Base-by-base conservation (phyloP, 2,888 invertebrate species). In the Hypena proboscidalis region DNA sequence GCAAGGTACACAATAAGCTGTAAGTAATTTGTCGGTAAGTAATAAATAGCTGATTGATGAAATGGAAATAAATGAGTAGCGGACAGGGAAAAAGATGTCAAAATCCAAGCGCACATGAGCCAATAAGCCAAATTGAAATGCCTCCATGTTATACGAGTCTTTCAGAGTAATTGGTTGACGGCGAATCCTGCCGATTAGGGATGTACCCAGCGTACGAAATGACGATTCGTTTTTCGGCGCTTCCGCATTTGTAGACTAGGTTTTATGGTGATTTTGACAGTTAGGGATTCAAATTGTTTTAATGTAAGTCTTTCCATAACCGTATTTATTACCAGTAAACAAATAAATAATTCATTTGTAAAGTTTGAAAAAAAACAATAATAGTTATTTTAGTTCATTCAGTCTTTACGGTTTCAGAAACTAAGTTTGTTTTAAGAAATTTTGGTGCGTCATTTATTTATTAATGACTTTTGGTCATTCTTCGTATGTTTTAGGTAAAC, bases 81-180 rank as follows among this genome's bases (percentile, higher is more conserved):
- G 81, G 77, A 78, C 77, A 77, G 73, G 77, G 77, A 80, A 82
- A 83, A 83, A 80, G 80, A 85, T 83, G 85, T 83, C 85, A 85
- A 85, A 83, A 82, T 82, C 77, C 75, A 70, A 77, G 75, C 78
- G 83, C 83, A 84, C 83, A 84, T 82, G 83, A 79, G 81, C 84
- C 87, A 88, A 87, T 88, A 88, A 86, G 83, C 80, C 74, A 85
- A 88, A 88, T 87, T 86, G 87, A 82, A 86, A 86, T 85, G 80
- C 80, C 84, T 82, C 76, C 73, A 77, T 77, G 77, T 75, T 76
- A 74, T 74, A 70, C 72, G 78, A 82, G 80, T 84, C 84, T 86
- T 83, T 84, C 83, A 81, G 75, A 83, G 87, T 88, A 87, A 88
- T 87, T 87, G 87, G 86, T 83, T 75, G 85, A 76, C 77, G 77